Evolutionary conservation across 92 coral and sea anemone genomes (phyloP).

Genomic region (Bergia sp.): DNA sequence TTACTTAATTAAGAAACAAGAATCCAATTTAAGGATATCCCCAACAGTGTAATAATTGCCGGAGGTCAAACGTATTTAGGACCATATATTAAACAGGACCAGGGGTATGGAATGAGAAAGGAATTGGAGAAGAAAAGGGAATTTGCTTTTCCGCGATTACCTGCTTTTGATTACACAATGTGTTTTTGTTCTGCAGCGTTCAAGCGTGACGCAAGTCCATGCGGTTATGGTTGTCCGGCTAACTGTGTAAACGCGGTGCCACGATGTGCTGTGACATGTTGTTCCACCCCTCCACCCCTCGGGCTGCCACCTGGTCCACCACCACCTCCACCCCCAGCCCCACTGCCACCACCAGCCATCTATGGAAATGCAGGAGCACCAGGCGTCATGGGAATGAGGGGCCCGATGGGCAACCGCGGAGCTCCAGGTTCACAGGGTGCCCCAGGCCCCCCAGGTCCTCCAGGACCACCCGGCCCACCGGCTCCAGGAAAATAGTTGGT

Average conservation of each 20-base stretch:
- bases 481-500: conserved; percentile 14
- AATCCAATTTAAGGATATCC: no score
- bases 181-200: conserved; percentile 8
- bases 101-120: no score
- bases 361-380: not conserved
- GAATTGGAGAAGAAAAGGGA: no score
- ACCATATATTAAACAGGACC: no score
- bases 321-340: conserved; percentile 16
- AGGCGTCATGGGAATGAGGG: conserved; percentile 33
- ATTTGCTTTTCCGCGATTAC: no score
- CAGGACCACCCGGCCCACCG: conserved; percentile 43
- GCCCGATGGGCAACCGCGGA: conserved; percentile 25
- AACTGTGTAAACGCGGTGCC: conserved; percentile 29
- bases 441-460: conserved; percentile 41
- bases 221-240: conserved; percentile 37
- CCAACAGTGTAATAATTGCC: no score
- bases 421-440: not conserved
- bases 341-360: conserved; percentile 24
- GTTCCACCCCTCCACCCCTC: conserved; percentile 34
- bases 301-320: conserved; percentile 21
- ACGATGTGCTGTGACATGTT: conserved; percentile 42
- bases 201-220: conserved; percentile 32
- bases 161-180: not conserved
- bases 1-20: no score
- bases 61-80: no score